Percentiles rank a stretch among this genome's conserved stretches.
phyloP scores from a whole-genome alignment of 2,888 invertebrate genomes.

The Morpho helenor region DNA sequence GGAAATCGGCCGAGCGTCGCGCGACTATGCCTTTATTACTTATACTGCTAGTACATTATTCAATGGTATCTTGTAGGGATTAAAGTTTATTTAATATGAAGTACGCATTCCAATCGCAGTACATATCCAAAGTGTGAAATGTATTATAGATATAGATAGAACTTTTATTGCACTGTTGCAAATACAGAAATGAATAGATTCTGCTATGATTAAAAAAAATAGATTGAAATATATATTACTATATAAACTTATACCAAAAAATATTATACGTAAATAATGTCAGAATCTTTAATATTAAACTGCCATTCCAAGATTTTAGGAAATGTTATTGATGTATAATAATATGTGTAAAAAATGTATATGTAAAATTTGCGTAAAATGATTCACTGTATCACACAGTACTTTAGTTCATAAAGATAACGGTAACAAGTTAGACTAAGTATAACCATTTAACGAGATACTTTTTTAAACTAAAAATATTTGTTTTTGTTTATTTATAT shows the following conservation, averaged over 20 bases:
- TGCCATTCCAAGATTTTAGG: slow-evolving; percentile 4
- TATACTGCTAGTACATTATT: slow-evolving; percentile 26
- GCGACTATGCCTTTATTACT: slow-evolving; percentile 31
- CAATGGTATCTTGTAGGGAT: slow-evolving; percentile 2
- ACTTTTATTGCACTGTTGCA: neutral
- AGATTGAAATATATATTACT: neutral
- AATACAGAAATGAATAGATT: neutral
- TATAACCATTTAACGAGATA: too few species aligned
- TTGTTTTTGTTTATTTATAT: too few species aligned
- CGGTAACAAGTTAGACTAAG: too few species aligned
- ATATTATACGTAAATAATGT: neutral
- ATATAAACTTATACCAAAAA: neutral
- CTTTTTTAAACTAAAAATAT: too few species aligned
- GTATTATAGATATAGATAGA: slow-evolving; percentile 4
- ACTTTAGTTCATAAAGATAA: too few species aligned
- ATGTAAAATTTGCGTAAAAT: neutral
- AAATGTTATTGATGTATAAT: slow-evolving; percentile 3
- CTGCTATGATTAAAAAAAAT: neutral
- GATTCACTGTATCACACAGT: too few species aligned
- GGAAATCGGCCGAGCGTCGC: slow-evolving; percentile 48
- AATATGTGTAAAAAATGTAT: slow-evolving; percentile 10
- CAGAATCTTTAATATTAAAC: neutral
- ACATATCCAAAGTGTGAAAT: slow-evolving; percentile 14
- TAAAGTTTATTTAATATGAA: neutral
- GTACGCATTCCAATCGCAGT: slow-evolving; percentile 13